phyloP scores from a whole-genome alignment of 2,113 vertebrate genomes.

The Chionodraco myersi region DNA sequence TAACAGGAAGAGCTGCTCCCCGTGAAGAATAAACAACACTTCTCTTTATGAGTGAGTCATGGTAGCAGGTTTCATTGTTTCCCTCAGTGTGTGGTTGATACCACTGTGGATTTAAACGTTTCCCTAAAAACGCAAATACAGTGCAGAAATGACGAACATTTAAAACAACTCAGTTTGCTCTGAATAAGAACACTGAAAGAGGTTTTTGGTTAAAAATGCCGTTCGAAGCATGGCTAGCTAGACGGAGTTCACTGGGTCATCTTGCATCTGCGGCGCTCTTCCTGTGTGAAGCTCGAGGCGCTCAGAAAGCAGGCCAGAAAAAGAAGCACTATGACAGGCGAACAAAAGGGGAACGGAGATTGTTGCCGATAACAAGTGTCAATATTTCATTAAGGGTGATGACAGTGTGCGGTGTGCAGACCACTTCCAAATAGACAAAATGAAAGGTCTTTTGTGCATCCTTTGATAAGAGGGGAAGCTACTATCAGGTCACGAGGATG shows the following conservation, averaged over 20 bases:
- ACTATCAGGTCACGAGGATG: slow-evolving; percentile 41
- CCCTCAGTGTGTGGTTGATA: slow-evolving; percentile 9
- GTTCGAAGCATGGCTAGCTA: slow-evolving; percentile 60
- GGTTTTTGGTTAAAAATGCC: slow-evolving; percentile 25
- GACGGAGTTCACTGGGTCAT: slow-evolving; percentile 74
- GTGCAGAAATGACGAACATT: rapidly evolving
- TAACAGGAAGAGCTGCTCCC: slow-evolving; percentile 72
- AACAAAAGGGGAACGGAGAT: slow-evolving; percentile 31
- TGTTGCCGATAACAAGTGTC: slow-evolving; percentile 8
- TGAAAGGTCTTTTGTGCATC: slow-evolving; percentile 42
- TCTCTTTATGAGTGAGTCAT: slow-evolving; percentile 55
- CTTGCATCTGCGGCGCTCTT: slow-evolving; percentile 72
- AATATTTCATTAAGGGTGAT: slow-evolving; percentile 38
- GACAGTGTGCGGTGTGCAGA: slow-evolving; percentile 34
- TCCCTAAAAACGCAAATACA: neutral
- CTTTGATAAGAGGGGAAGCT: slow-evolving; percentile 56
- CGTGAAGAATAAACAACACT: slow-evolving; percentile 57
- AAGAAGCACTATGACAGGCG: slow-evolving; percentile 21
- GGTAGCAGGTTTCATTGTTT: slow-evolving; percentile 47
- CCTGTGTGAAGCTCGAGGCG: slow-evolving; percentile 57
- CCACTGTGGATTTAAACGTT: slow-evolving; percentile 3
- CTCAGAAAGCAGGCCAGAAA: slow-evolving; percentile 29
- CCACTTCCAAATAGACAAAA: slow-evolving; percentile 25
- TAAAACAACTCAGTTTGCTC: neutral
- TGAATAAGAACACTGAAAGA: slow-evolving; percentile 8